Conservation (phyloP, 2,797 vertebrate genomes). For the Danio kyathit region DNA sequence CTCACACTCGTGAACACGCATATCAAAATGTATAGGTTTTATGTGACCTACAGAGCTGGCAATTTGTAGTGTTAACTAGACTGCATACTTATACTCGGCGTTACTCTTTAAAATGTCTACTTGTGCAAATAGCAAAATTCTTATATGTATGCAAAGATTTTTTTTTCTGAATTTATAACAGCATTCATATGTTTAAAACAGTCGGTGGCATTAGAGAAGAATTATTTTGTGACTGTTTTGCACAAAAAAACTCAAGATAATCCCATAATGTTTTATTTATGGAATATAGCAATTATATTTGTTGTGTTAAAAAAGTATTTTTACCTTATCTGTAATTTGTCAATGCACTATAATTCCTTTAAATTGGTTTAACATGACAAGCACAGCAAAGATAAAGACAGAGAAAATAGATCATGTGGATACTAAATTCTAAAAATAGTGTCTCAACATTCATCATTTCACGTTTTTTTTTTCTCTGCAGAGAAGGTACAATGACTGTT, state of each 20-base stretch:
- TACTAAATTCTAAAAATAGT: conserved; percentile 36
- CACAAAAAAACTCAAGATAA: neutral
- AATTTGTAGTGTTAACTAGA: conserved; percentile 17
- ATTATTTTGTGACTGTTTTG: conserved; percentile 32
- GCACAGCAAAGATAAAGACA: conserved; percentile 33
- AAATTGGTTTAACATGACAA: conserved; percentile 14
- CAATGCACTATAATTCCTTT: neutral
- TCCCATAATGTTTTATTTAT: conserved; percentile 28
- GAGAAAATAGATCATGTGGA: conserved; percentile 38
- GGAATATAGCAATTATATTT: conserved; percentile 19
- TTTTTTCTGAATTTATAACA: conserved; percentile 63
- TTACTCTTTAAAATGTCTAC: conserved; percentile 54
- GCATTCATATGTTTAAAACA: conserved; percentile 62
- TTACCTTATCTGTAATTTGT: conserved; percentile 5
- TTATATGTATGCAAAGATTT: conserved; percentile 80
- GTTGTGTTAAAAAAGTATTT: conserved; percentile 13
- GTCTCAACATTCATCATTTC: conserved; percentile 41
- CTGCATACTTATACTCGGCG: conserved; percentile 57
- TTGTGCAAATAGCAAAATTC: conserved; percentile 88
- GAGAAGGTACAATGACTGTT: conserved; percentile 6
- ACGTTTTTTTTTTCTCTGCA: conserved; percentile 5
- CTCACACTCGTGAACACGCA: conserved; percentile 14
- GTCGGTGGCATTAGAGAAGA: conserved; percentile 56
- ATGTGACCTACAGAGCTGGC: conserved; percentile 36
- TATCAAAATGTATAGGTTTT: conserved; percentile 12